These are phyloP conservation scores for Caenorhabditis sulstoni DNA, from an alignment of 2,888 invertebrate genomes.

Conservation along the genomic window DNA sequence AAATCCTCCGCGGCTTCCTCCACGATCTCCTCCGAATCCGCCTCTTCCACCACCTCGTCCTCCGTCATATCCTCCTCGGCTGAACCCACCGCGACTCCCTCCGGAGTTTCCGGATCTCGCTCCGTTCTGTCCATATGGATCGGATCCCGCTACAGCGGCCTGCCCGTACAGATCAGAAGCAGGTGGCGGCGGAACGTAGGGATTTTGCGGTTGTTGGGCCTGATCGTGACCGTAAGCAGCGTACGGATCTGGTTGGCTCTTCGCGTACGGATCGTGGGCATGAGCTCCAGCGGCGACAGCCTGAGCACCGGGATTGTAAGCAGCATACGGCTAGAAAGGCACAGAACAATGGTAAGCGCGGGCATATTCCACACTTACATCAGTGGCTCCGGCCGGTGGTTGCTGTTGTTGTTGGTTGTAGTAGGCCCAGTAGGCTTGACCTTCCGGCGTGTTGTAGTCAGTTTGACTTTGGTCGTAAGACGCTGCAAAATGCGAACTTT, in stretches of 20 bases:
- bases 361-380: constrained; percentile 31
- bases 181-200: constrained; percentile 50
- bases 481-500: constrained; percentile 21
- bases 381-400: constrained; percentile 26
- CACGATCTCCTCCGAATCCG: constrained; percentile 10
- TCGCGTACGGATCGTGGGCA: constrained; percentile 51
- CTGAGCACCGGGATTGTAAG: constrained; percentile 48
- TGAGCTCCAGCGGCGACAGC: constrained; percentile 53
- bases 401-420: constrained; percentile 40
- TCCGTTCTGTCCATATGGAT: constrained; percentile 47
- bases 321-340: constrained; percentile 37
- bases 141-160: constrained; percentile 22
- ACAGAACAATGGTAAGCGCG: neutral
- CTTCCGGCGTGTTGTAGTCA: constrained; percentile 41
- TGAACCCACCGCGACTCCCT: constrained; percentile 32
- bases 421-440: constrained; percentile 39
- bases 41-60: constrained; percentile 51
- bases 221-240: constrained; percentile 32
- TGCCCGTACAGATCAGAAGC: constrained; percentile 43
- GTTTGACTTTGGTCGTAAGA: constrained; percentile 49
- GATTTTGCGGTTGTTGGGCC: constrained; percentile 39
- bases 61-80: constrained; percentile 43
- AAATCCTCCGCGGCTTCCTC: constrained; percentile 38
- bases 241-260: constrained; percentile 34
- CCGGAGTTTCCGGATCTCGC: constrained; percentile 39